Base-by-base conservation (phyloP, 2,888 invertebrate genomes). In the Cerastis leucographa region DNA sequence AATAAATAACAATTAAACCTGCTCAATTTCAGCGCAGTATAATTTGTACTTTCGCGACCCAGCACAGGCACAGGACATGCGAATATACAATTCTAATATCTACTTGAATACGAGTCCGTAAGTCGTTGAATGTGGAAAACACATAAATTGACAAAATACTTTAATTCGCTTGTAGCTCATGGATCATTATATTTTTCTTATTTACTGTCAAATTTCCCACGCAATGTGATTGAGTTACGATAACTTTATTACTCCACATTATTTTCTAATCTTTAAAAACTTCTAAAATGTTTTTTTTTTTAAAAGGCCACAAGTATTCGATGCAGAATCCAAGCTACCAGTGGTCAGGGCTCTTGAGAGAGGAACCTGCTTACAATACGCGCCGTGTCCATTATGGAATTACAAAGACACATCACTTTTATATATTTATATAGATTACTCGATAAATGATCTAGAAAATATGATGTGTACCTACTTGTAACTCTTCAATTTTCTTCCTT, bases 1-100 rank as follows among this genome's bases (percentile, higher is more conserved):
- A 76, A 82, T 80, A 80, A 80, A 80, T 81, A 80, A 81, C 79
- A 81, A 80, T 80, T 80, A 81, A 64, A 69, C 49, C 35, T 81
- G 25, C 64, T 69, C 69, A 76, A 51, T 65, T 80, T 81, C 22
- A 56, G 40, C 25, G n/a, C 12, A 12, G 62, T 29, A 29, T 40
- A 46, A 80, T 80, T 73, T 64, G 73, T 80, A 46, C 40, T 72
- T 46, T 54, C 14, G 54, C 51, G n/a, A 64, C 44, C 14, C 19
- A 62, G 80, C 25, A 14, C 11, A 0, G 3, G 7, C 35, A 19
- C 11, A 29, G 19, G 51, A 40, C 14, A 40, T 65, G n/a, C 12
- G 5, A 44, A 59, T 56, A 42, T 56, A 8, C 25, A 25, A 35
- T 51, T 22, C 6, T 8, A 25, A 69, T 2, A n/a, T 1, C 3